Conservation (phyloP, 2,888 invertebrate species). For the Vannuccia rotundouncinata region DNA sequence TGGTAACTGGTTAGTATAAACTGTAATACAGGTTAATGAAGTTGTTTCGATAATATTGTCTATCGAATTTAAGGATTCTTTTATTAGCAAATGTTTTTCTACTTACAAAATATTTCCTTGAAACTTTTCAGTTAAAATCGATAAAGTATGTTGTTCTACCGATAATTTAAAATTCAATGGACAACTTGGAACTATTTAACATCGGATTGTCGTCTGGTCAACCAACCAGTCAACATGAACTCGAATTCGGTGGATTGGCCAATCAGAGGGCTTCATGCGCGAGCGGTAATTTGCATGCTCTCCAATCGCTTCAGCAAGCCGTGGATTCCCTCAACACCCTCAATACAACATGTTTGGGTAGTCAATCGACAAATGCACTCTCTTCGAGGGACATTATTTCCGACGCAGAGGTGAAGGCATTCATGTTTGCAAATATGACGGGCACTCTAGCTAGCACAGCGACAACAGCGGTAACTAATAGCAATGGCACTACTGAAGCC, state of each 20-base stretch:
- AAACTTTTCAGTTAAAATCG: no score
- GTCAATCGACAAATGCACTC: neutral
- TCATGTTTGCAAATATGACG: neutral
- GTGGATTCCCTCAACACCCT: neutral
- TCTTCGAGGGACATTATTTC: neutral
- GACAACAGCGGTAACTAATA: neutral
- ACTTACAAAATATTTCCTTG: no score
- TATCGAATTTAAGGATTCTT: no score
- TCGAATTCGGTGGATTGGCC: neutral
- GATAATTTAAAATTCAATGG: neutral
- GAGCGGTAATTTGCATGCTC: neutral
- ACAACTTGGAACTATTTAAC: neutral
- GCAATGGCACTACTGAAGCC: neutral
- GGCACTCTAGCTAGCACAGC: neutral
- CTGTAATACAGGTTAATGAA: no score
- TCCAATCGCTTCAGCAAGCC: slow-evolving; percentile 15
- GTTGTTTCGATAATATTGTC: no score
- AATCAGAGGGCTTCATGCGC: neutral
- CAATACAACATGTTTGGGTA: neutral
- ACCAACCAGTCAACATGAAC: slow-evolving; percentile 8
- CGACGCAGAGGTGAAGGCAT: neutral
- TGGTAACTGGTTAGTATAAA: no score
- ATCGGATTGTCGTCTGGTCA: neutral
- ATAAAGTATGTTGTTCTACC: no score
- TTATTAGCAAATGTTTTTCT: no score